These are phyloP conservation scores for Gallinago stenura DNA, from an alignment of 2,797 vertebrate species.

Conservation along the genomic window DNA sequence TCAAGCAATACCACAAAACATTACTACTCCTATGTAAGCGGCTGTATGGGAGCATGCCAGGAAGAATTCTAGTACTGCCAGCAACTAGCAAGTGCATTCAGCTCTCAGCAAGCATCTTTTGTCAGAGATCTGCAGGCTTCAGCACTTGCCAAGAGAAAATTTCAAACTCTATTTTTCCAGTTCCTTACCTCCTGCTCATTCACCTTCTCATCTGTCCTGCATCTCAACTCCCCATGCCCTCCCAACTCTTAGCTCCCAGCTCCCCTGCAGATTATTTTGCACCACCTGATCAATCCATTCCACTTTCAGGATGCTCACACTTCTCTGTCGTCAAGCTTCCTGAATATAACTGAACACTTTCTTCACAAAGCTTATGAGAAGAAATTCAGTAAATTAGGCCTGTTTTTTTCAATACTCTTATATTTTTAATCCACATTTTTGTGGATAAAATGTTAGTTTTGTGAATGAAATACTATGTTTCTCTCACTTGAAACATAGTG, in stretches of 20 bases:
- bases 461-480: not conserved
- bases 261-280: not conserved
- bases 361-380: not conserved
- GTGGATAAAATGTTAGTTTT: not conserved
- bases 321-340: not conserved
- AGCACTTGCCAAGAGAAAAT: not conserved
- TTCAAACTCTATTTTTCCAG: not conserved
- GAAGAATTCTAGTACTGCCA: not conserved
- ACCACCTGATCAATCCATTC: not conserved
- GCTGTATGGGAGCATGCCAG: not conserved
- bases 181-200: not conserved
- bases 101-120: not conserved
- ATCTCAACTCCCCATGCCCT: not conserved
- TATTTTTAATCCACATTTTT: not conserved
- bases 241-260: not conserved
- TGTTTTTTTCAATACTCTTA: not conserved
- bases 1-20: not conserved
- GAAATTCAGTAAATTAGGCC: not conserved
- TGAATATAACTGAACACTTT: not conserved
- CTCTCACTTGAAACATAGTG: not conserved
- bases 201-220: not conserved
- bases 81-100: not conserved
- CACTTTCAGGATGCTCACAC: not conserved
- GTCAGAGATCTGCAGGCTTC: not conserved
- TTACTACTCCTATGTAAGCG: not conserved